Conservation (phyloP, 2,888 invertebrate genomes). For the Poecilus cupreus region DNA sequence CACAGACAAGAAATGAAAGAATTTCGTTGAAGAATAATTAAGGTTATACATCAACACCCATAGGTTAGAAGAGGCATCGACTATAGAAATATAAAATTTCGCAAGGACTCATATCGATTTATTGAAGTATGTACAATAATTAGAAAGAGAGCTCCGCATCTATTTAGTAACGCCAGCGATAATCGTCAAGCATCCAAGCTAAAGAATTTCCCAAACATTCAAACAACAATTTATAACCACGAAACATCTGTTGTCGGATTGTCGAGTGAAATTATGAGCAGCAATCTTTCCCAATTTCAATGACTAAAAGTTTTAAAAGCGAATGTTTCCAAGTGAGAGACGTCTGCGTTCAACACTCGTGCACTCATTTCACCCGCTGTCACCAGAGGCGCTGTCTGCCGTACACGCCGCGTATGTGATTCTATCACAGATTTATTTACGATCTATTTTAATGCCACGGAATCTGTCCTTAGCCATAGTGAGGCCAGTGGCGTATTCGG, state of each 20-base stretch:
- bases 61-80: no score
- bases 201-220: constrained; percentile 22
- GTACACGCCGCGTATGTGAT: not conserved
- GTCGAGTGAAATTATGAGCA: constrained; percentile 13
- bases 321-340: not conserved
- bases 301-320: constrained; percentile 14
- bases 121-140: no score
- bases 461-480: not conserved
- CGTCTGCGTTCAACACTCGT: not conserved
- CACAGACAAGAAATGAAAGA: no score
- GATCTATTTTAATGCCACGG: constrained; percentile 3
- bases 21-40: no score
- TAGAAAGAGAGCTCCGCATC: no score
- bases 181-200: no score
- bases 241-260: constrained; percentile 30
- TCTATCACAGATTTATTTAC: constrained; percentile 10
- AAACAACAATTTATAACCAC: constrained; percentile 24
- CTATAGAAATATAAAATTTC: no score
- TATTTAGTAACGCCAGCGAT: no score
- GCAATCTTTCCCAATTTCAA: constrained; percentile 4
- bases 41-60: no score
- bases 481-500: not conserved
- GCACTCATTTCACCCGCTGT: not conserved
- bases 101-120: no score
- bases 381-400: not conserved